phyloP scores from a whole-genome alignment of 2,888 invertebrate genomes.

The Pollenia amentaria region DNA sequence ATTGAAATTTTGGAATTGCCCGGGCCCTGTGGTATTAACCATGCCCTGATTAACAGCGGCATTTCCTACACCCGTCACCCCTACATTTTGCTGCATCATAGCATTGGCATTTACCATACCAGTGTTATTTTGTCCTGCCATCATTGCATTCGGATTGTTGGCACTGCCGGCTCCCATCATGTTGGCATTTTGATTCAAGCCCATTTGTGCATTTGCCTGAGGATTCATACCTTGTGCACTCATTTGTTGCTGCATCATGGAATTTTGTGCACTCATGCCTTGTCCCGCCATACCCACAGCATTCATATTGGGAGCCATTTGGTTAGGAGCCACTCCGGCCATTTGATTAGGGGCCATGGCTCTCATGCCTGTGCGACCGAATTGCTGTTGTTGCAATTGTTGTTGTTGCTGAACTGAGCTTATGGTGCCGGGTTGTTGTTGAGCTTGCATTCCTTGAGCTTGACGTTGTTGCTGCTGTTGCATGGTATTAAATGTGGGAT shows the following conservation, averaged over 20 bases:
- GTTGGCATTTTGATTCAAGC: constrained; percentile 79
- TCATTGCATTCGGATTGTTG: constrained; percentile 72
- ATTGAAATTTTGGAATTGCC: constrained; percentile 88
- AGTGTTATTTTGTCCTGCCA: constrained; percentile 77
- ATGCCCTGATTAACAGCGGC: constrained; percentile 77
- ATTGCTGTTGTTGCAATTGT: constrained; percentile 82
- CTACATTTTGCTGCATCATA: constrained; percentile 81
- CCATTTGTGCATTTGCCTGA: constrained; percentile 76
- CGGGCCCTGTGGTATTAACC: constrained; percentile 83
- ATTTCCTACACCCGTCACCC: constrained; percentile 66
- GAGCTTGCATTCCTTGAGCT: constrained; percentile 73
- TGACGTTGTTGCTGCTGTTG: constrained; percentile 82
- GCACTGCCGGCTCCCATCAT: constrained; percentile 80
- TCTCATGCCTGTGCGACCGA: constrained; percentile 82
- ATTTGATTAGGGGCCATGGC: constrained; percentile 84
- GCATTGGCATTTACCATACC: constrained; percentile 79
- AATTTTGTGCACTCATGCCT: constrained; percentile 80
- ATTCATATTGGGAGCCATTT: constrained; percentile 83
- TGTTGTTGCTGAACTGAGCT: constrained; percentile 81
- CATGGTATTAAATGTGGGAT: constrained; percentile 80
- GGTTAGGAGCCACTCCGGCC: constrained; percentile 81
- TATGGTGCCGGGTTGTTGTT: constrained; percentile 75
- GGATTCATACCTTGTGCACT: constrained; percentile 72
- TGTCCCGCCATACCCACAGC: constrained; percentile 85
- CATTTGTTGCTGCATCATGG: constrained; percentile 79